phyloP scores from a whole-genome alignment of 1,140 invertebrate genomes.

The Rhynchophorus ferrugineus region DNA sequence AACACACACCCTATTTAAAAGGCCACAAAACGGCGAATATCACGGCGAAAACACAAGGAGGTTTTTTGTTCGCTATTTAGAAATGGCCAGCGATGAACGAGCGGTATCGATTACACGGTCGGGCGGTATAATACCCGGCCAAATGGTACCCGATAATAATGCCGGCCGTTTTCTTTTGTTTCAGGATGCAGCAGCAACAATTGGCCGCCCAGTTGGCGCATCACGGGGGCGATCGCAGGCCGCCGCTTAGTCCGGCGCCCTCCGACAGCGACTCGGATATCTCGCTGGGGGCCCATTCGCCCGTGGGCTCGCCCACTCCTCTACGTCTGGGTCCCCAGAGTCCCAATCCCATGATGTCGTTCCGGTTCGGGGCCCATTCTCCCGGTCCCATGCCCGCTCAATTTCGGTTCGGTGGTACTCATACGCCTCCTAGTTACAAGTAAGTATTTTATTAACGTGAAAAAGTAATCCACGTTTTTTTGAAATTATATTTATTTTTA shows the following conservation, averaged over 20 bases:
- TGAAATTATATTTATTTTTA: not conserved
- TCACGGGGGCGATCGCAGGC: constrained; percentile 30
- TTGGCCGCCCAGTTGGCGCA: constrained; percentile 39
- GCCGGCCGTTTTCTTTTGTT: constrained; percentile 18
- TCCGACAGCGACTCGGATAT: constrained; percentile 48
- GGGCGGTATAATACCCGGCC: not conserved
- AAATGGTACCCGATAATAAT: not conserved
- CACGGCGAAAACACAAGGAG: too few relatives aligned
- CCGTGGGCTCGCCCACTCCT: constrained; percentile 40
- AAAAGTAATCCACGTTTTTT: not conserved
- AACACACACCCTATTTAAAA: not conserved
- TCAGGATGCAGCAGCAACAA: constrained; percentile 43
- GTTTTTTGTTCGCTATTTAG: too few relatives aligned
- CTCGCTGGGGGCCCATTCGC: constrained; percentile 48
- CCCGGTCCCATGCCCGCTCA: constrained; percentile 40
- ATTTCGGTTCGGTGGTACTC: constrained; percentile 34
- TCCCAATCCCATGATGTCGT: constrained; percentile 37
- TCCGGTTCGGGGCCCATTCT: constrained; percentile 38
- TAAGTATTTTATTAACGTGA: not conserved
- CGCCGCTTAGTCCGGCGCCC: constrained; percentile 35
- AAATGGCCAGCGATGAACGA: too few relatives aligned
- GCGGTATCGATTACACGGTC: too few relatives aligned
- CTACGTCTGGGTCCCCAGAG: constrained; percentile 33
- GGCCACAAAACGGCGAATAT: too few relatives aligned
- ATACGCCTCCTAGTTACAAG: constrained; percentile 30